Conservation (phyloP, 1,140 invertebrate species). For the Drosophila kohkoa region DNA sequence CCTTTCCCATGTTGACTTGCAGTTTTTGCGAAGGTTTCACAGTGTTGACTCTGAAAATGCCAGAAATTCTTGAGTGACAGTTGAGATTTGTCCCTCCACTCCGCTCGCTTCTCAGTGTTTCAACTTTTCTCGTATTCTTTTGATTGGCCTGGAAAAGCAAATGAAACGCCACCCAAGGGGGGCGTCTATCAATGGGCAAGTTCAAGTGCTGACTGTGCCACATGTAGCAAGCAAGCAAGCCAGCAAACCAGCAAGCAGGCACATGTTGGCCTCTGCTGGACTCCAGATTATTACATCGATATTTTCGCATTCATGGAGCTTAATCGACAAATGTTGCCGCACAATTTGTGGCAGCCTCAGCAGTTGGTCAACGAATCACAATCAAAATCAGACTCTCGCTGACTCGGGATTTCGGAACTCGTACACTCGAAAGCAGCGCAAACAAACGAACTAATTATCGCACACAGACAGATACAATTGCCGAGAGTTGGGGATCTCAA, state of each 20-base stretch:
- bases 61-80: slow-evolving; percentile 75
- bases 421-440: slow-evolving; percentile 43
- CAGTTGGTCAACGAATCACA: slow-evolving; percentile 39
- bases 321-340: slow-evolving; percentile 76
- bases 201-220: slow-evolving; percentile 60
- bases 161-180: slow-evolving; percentile 56
- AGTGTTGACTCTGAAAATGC: slow-evolving; percentile 68
- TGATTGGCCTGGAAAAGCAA: slow-evolving; percentile 22
- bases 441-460: slow-evolving; percentile 82
- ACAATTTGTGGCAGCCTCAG: slow-evolving; percentile 74
- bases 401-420: slow-evolving; percentile 48
- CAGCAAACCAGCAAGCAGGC: not conserved
- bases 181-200: slow-evolving; percentile 44
- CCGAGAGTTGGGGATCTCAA: slow-evolving; percentile 13
- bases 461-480: slow-evolving; percentile 49
- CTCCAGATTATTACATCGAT: slow-evolving; percentile 74
- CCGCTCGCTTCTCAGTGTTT: not conserved
- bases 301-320: slow-evolving; percentile 78
- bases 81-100: slow-evolving; percentile 55
- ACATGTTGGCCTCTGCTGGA: slow-evolving; percentile 51
- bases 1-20: slow-evolving; percentile 73
- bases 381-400: slow-evolving; percentile 38
- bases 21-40: slow-evolving; percentile 57
- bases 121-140: not conserved
- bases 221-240: slow-evolving; percentile 13